phyloP scores from a whole-genome alignment of 2,113 vertebrate genomes.

The Lanius collurio region DNA sequence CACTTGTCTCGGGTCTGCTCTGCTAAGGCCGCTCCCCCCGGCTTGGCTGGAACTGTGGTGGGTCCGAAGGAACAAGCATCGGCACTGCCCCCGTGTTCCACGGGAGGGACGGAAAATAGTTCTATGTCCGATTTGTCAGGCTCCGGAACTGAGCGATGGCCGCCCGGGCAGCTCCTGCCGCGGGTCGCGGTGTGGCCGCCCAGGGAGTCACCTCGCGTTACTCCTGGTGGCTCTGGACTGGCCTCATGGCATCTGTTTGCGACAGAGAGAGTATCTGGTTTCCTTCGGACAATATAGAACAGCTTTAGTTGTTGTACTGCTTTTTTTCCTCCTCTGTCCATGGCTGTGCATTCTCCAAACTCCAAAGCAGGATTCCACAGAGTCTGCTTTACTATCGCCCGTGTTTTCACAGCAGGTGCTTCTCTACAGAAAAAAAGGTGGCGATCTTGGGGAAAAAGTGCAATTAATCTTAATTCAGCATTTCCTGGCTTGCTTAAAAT shows the following conservation, averaged over 20 bases:
- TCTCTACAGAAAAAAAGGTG: neutral
- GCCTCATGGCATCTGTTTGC: neutral
- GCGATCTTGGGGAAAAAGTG: neutral
- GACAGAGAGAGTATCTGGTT: neutral
- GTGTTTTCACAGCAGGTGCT: neutral
- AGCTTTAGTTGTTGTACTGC: neutral
- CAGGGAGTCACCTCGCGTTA: accelerated
- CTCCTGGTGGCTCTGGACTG: neutral
- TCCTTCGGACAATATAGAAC: neutral
- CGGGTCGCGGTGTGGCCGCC: neutral
- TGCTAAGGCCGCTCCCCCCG: neutral
- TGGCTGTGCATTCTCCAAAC: neutral
- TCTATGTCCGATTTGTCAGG: accelerated
- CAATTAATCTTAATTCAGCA: neutral
- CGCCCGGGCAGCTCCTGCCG: neutral
- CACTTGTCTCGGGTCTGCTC: accelerated
- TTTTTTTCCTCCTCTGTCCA: neutral
- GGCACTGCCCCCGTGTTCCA: neutral
- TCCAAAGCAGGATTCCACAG: neutral
- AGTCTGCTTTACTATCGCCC: neutral
- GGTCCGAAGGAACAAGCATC: neutral
- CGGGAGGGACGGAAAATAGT: neutral
- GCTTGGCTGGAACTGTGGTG: neutral
- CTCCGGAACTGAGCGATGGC: neutral
- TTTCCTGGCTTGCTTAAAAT: neutral